Percentiles rank a stretch among this genome's conserved stretches.
Conservation (phyloP, 1,140 invertebrate genomes). For the Leptoteleia sp. region DNA sequence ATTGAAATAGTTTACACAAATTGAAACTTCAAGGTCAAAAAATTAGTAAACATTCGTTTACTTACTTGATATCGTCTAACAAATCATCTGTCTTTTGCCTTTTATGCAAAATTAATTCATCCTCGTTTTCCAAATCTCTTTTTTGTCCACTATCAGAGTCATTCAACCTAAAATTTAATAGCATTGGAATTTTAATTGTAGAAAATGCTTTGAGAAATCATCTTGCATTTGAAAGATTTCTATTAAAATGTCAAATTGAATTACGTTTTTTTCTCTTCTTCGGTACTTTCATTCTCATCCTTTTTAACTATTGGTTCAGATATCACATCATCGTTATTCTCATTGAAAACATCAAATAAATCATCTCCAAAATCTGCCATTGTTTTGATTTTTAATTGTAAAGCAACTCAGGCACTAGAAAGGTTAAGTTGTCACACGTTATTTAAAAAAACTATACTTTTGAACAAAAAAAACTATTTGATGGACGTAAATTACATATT, state of each 20-base stretch:
- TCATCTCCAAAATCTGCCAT: constrained; percentile 51
- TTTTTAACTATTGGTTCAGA: neutral
- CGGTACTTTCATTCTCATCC: neutral
- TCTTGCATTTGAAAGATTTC: too few relatives aligned
- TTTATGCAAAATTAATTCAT: constrained; percentile 12
- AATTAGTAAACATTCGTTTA: neutral
- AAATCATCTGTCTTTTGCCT: constrained; percentile 30
- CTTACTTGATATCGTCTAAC: constrained; percentile 43
- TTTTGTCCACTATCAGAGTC: constrained; percentile 4
- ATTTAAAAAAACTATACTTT: too few relatives aligned
- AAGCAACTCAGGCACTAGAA: neutral
- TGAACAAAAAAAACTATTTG: too few relatives aligned
- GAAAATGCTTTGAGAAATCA: too few relatives aligned
- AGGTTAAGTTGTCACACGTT: too few relatives aligned
- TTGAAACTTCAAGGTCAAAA: too few relatives aligned
- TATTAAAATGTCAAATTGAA: too few relatives aligned
- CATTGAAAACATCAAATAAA: constrained; percentile 56
- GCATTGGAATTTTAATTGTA: too few relatives aligned
- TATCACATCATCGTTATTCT: constrained; percentile 44
- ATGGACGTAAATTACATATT: too few relatives aligned
- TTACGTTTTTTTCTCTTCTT: constrained; percentile 4
- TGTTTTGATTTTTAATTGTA: constrained; percentile 21
- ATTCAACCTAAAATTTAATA: too few relatives aligned
- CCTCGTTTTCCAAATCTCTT: constrained; percentile 14
- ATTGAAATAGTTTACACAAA: too few relatives aligned